phyloP scores from a whole-genome alignment of 2,113 vertebrate species.

The Aythya baeri region DNA sequence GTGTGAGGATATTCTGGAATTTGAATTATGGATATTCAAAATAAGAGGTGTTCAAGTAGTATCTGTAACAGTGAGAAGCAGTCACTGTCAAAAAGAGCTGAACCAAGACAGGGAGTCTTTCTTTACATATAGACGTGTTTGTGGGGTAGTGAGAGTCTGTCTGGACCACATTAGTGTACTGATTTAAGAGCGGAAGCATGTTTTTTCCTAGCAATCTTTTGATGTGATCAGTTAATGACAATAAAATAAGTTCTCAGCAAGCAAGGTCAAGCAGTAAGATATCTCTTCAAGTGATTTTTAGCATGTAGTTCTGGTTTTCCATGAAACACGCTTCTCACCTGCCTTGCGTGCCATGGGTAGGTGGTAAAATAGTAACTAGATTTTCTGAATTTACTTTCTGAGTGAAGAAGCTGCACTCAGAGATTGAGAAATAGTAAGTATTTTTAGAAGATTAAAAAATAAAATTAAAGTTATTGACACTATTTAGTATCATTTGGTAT shows the following conservation, averaged over 20 bases:
- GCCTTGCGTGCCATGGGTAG: background rate
- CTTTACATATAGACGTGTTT: background rate
- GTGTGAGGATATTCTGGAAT: rapidly evolving
- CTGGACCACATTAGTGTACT: background rate
- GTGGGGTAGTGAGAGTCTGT: background rate
- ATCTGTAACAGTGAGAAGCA: background rate
- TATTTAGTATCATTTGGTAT: background rate
- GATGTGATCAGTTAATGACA: background rate
- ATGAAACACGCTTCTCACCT: background rate
- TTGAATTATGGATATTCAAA: background rate
- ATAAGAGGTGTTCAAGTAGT: background rate
- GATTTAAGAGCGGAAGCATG: background rate
- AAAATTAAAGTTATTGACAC: background rate
- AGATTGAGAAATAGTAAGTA: background rate
- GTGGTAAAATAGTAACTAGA: background rate
- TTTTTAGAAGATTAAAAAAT: background rate
- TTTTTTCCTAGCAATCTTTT: background rate
- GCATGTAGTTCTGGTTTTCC: background rate
- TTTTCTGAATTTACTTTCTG: background rate
- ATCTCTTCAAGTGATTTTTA: background rate
- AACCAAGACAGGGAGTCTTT: background rate
- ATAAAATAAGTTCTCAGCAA: background rate
- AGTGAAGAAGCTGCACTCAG: background rate
- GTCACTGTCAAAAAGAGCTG: background rate
- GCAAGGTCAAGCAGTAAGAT: background rate